Conservation (phyloP, 2,113 vertebrate species). For the Oceanodroma tethys region DNA sequence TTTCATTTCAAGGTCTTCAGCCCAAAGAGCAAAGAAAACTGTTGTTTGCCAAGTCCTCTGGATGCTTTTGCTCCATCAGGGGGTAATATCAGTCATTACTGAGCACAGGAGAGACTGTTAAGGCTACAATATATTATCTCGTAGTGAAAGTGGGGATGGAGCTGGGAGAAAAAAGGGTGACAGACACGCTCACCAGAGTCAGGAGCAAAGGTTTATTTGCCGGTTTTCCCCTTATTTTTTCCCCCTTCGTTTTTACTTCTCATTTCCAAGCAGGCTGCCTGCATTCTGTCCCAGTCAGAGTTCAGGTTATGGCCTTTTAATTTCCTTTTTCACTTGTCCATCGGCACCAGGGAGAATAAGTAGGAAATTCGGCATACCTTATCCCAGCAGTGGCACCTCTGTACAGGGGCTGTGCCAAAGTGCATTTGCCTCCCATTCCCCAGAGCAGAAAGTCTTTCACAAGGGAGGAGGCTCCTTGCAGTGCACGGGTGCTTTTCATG, state of each 20-base stretch:
- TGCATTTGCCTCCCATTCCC: background rate
- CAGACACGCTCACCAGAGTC: background rate
- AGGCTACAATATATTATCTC: background rate
- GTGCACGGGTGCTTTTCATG: background rate
- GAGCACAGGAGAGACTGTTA: background rate
- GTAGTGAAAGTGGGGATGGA: background rate
- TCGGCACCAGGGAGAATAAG: background rate
- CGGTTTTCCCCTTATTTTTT: background rate
- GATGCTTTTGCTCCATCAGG: background rate
- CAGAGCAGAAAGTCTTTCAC: background rate
- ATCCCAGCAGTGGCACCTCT: background rate
- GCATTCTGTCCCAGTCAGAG: background rate
- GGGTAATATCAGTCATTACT: background rate
- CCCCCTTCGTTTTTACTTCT: background rate
- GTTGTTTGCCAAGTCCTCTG: background rate
- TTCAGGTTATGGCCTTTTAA: background rate
- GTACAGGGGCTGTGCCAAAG: background rate
- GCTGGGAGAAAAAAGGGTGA: background rate
- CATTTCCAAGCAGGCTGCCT: background rate
- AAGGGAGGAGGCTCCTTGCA: background rate
- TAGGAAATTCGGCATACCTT: background rate
- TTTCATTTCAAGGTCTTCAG: constrained; percentile 38
- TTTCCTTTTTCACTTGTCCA: background rate
- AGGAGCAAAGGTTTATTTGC: background rate
- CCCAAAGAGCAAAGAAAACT: background rate